These are phyloP conservation scores for Lophotriccus pileatus DNA, from an alignment of 2,797 vertebrate species.

Conservation along the genomic window DNA sequence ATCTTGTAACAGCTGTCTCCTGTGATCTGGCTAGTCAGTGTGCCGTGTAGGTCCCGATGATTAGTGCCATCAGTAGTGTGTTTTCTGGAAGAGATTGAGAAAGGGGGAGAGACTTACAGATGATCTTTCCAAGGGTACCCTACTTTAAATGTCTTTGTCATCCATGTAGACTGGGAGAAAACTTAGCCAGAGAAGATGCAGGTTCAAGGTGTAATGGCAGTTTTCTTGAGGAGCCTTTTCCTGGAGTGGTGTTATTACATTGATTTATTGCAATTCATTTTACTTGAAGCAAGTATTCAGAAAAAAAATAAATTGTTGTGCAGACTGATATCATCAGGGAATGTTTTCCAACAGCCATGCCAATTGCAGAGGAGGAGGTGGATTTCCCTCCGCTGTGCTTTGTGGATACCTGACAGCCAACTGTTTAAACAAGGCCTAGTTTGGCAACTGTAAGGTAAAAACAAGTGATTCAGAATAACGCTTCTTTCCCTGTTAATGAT, in stretches of 20 bases:
- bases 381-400: conserved; percentile 7
- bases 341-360: conserved; percentile 15
- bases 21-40: background rate
- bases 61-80: background rate
- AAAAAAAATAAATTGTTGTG: background rate
- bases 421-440: conserved; percentile 21
- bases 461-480: background rate
- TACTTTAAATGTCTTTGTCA: background rate
- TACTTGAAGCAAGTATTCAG: background rate
- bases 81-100: background rate
- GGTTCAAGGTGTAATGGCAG: background rate
- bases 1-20: background rate
- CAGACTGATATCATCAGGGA: background rate
- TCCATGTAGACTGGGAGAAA: background rate
- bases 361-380: conserved; percentile 18
- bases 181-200: background rate
- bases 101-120: background rate
- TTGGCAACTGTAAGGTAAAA: background rate
- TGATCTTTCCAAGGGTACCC: background rate
- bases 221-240: background rate
- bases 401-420: conserved; percentile 29
- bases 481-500: background rate
- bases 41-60: background rate
- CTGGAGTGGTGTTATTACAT: background rate
- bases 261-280: background rate